Base-by-base conservation (phyloP, 2,888 invertebrate species). In the Vandiemenella viatica region DNA sequence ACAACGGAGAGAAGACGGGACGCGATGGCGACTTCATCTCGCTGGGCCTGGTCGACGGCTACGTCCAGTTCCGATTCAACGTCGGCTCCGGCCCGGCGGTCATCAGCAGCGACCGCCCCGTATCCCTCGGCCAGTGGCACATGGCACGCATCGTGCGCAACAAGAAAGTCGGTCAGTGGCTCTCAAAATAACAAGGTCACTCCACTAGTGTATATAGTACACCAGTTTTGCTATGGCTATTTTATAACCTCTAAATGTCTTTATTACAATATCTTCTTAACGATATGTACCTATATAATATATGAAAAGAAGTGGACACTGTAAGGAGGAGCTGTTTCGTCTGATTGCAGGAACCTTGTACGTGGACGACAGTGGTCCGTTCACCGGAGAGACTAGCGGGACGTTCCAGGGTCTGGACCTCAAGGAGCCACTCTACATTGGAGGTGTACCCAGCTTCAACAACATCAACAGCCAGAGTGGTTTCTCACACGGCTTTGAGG, bases 91-190 rank as follows among this genome's bases (percentile, higher is more conserved):
- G 82, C 26, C 78, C 83, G 0, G 75, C 83, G 1, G 66, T 79
- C 0, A 77, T 93, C 13, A 72, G 71, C 8, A 79, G 82, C 0
- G 78, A 82, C 58, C 68, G 74, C 17, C 81, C 84, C 0, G 63
- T 95, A 5, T 67, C 74, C 6, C 67, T 89, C 10, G 79, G 85
- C 54, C 72, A 80, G 58, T 95, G 95, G 95, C 91, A 93, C 62
- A 89, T 87, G 0, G 79, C 91, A 19, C 79, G 83, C 49, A 70
- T 95, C 4, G 79, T 74, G 58, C 74, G 86, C 45, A 70, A 74
- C 49, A 72, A 76, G 56, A 79, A 76, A 63, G 77, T 76, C 55
- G 76, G 70, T 74, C 62, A 58, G 58, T n/a, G n/a, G n/a, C n/a
- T n/a, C n/a, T n/a, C n/a, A n/a, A 16, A 6, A 17, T 4, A 43